Conservation (phyloP, 2,888 invertebrate genomes). For the Papilio gigon region DNA sequence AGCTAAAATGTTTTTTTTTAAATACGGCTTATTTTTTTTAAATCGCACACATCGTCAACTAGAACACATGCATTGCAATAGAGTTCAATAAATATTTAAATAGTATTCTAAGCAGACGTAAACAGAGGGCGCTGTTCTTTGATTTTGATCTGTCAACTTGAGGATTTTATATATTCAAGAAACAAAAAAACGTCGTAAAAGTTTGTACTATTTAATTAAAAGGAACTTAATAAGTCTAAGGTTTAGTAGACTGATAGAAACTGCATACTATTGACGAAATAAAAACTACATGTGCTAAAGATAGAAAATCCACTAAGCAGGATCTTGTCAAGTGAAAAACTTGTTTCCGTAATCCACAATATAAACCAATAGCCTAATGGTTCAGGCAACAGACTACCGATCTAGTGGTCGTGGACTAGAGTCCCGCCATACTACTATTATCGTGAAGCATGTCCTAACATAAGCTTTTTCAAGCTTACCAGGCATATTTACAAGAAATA, state of each 20-base stretch:
- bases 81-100: slow-evolving; percentile 1
- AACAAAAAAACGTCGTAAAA: too few species aligned
- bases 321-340: slow-evolving; percentile 29
- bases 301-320: slow-evolving; percentile 10
- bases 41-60: neutral
- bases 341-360: slow-evolving; percentile 32
- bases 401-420: too few species aligned
- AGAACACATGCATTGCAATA: neutral
- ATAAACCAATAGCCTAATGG: too few species aligned
- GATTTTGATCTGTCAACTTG: neutral
- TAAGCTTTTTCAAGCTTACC: too few species aligned
- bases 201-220: too few species aligned
- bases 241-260: neutral
- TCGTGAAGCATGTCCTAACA: too few species aligned
- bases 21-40: neutral
- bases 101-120: neutral
- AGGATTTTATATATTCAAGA: too few species aligned
- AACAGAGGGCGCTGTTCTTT: slow-evolving; percentile 2
- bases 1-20: neutral
- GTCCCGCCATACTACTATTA: too few species aligned
- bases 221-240: too few species aligned
- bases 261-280: neutral
- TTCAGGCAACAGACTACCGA: too few species aligned
- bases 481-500: too few species aligned
- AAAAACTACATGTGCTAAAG: slow-evolving; percentile 8